Base-by-base conservation (phyloP, 2,888 invertebrate species). In the Microplitis manilae region DNA sequence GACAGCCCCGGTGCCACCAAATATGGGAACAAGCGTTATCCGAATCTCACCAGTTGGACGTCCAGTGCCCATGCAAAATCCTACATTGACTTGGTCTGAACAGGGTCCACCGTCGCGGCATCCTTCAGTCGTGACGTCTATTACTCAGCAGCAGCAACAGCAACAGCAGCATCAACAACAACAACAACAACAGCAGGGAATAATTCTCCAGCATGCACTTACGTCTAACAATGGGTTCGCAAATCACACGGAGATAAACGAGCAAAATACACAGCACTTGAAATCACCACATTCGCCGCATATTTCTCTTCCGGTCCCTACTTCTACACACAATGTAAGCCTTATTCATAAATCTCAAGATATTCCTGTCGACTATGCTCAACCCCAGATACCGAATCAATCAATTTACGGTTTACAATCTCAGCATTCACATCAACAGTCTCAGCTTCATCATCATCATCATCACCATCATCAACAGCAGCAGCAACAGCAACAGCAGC, bases 21-120 rank as follows among this genome's bases (percentile, higher is more conserved):
- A 87, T 84, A 84, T 89, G 92, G 65, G 92, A 67, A 95, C 96
- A 40, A 96, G 96, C 90, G 96, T 96, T 60, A 96, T 96, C 86
- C 91, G 96, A 87, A 94, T 96, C 85, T 96, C 96, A 1, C 96
- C 96, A 9, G 94, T 93, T 81, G 84, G 86, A 62, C 86, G 86
- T n/a, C 84, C 84, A 67, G 85, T 87, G 80, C 81, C 84, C 17
- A 81, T 83, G 61, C 87, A 88, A 79, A 85, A 85, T 77, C 79
- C 86, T 65, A 84, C 83, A 60, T 75, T 84, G 62, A 78, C 87
- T 1, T 89, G 89, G 88, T 85, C 88, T 20, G 89, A 89, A 30
- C 88, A 90, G 77, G 88, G 87, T 68, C 87, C 88, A 65, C 86
- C 88, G 5, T 86, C 87, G 6, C 84, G 87, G 70, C 88, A 88